These are phyloP conservation scores for Pseudomyrmex dendroicus DNA, from an alignment of 1,140 invertebrate genomes.

Conservation along the genomic window DNA sequence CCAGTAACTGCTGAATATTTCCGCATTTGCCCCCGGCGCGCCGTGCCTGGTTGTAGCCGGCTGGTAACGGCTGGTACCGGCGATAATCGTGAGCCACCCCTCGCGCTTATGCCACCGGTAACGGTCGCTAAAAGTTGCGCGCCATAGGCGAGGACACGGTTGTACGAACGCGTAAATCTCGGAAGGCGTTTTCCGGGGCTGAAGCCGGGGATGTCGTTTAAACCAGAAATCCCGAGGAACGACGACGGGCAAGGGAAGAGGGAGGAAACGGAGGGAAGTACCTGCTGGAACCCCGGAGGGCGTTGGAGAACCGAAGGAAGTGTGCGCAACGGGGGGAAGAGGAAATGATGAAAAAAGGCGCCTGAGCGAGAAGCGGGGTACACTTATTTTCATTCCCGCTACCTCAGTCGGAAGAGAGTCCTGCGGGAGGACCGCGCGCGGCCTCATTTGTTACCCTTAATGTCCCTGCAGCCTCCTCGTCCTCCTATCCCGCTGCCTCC, in stretches of 20 bases:
- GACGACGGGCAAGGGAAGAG: constrained; percentile 34
- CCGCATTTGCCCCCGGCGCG: constrained; percentile 36
- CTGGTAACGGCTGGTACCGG: constrained; percentile 55
- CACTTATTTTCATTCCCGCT: constrained; percentile 82
- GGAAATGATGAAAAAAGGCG: constrained; percentile 72
- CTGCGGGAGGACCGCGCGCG: constrained; percentile 77
- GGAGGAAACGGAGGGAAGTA: constrained; percentile 48
- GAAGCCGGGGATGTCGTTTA: constrained; percentile 27
- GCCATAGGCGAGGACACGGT: constrained; percentile 37
- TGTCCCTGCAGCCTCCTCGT: constrained; percentile 73
- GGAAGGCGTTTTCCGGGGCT: constrained; percentile 49
- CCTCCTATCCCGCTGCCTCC: constrained; percentile 42
- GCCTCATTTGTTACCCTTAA: constrained; percentile 84
- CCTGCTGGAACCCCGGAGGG: constrained; percentile 51
- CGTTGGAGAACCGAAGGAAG: constrained; percentile 48
- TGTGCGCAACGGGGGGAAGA: constrained; percentile 48
- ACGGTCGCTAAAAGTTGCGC: constrained; percentile 53
- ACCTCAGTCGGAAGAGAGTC: constrained; percentile 80
- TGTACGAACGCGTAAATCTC: constrained; percentile 70
- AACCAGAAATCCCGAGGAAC: constrained; percentile 36
- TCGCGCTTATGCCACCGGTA: constrained; percentile 49
- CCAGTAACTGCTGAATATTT: constrained; percentile 77
- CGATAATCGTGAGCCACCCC: constrained; percentile 55
- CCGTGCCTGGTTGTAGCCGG: constrained; percentile 29
- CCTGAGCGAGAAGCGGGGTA: constrained; percentile 68